Percentiles rank a stretch among this genome's conserved stretches.
Evolutionary conservation across 2,113 vertebrate species (phyloP).

Genomic region (Pseudopodoces humilis): DNA sequence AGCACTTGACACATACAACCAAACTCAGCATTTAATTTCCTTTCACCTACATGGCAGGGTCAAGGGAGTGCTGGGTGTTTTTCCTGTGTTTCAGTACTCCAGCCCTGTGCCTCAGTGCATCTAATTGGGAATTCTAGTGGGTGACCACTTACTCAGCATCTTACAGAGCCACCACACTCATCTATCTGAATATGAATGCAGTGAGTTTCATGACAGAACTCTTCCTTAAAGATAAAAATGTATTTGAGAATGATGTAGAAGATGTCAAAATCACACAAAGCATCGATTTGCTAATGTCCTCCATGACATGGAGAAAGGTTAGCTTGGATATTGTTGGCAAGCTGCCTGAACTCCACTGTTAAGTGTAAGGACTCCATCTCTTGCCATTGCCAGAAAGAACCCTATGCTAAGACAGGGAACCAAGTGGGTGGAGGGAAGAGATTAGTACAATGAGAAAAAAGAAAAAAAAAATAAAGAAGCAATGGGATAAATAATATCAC

Average conservation of each 20-base stretch:
- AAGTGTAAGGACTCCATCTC: neutral
- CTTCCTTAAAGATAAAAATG: neutral
- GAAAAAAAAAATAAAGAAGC: neutral
- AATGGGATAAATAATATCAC: neutral
- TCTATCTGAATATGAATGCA: neutral
- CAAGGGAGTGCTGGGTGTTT: neutral
- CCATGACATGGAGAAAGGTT: neutral
- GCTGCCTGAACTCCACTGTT: neutral
- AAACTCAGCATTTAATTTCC: neutral
- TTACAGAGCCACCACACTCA: neutral
- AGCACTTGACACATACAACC: neutral
- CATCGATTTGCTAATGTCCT: neutral
- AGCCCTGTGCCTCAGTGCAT: neutral
- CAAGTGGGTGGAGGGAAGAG: neutral
- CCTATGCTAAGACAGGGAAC: neutral
- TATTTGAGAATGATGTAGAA: neutral
- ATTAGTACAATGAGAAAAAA: neutral
- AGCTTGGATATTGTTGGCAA: neutral
- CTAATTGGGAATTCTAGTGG: constrained; percentile 24
- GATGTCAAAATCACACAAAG: neutral
- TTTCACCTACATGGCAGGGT: neutral
- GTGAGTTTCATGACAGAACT: neutral
- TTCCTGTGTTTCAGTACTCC: neutral
- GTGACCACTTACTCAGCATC: neutral
- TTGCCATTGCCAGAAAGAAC: neutral